Evolutionary conservation across 1,140 invertebrate species (phyloP).

Genomic region (Bombus superbus): DNA sequence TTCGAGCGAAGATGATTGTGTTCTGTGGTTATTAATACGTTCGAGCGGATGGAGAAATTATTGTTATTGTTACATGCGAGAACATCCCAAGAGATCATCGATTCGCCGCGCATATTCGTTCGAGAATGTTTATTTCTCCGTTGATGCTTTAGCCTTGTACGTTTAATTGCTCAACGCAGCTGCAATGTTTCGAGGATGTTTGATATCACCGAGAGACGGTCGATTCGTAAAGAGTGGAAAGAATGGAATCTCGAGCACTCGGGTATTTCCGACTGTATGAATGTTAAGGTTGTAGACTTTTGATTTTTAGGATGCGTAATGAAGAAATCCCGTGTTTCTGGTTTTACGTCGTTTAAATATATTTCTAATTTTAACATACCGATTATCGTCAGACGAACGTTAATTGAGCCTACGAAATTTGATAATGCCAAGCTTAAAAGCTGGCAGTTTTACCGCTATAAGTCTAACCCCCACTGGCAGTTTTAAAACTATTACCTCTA

Average conservation of each 20-base stretch:
- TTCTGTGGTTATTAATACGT: slow-evolving; percentile 18
- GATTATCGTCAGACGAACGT: background rate
- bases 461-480: background rate
- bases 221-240: background rate
- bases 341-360: background rate
- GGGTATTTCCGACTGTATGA: too few species aligned
- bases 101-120: background rate
- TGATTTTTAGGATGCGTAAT: background rate
- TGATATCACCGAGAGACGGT: background rate
- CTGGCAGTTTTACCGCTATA: too few species aligned
- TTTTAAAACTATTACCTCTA: background rate
- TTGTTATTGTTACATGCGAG: background rate
- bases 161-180: slow-evolving; percentile 4
- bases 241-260: background rate
- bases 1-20: background rate
- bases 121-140: slow-evolving; percentile 2
- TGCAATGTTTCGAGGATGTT: background rate
- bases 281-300: background rate
- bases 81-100: background rate
- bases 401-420: background rate
- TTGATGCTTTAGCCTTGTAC: background rate
- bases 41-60: background rate
- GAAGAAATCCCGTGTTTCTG: too few species aligned
- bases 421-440: background rate
- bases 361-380: background rate